Percentiles rank a stretch among this genome's conserved stretches.
These are phyloP conservation scores for Camelus dromedarius DNA, from an alignment of 2,113 vertebrate genomes.

Conservation along the genomic window DNA sequence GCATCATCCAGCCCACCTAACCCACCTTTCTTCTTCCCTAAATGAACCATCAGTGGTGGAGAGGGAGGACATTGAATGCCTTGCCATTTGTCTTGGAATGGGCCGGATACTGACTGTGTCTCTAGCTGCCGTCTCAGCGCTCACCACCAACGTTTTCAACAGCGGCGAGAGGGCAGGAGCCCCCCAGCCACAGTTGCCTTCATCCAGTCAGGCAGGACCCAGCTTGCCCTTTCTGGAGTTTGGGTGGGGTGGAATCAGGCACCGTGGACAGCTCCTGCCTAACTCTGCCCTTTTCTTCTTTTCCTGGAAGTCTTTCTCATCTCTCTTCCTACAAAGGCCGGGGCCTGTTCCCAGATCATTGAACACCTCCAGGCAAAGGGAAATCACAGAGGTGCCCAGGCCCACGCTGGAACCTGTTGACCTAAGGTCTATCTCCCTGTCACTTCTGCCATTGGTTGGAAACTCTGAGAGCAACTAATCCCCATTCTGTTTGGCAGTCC, in stretches of 20 bases:
- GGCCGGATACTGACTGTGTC: slow-evolving; percentile 94
- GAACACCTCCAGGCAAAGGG: neutral
- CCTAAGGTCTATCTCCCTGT: neutral
- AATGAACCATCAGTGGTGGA: slow-evolving; percentile 96
- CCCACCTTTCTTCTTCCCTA: slow-evolving; percentile 73
- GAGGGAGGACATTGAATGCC: slow-evolving; percentile 92
- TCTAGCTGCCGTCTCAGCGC: slow-evolving; percentile 96
- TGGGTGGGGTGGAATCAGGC: neutral
- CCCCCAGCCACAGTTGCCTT: fast-evolving
- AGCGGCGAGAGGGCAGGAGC: slow-evolving; percentile 88
- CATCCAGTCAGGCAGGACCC: neutral
- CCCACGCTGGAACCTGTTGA: neutral
- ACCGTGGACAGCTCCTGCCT: neutral
- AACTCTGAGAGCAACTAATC: neutral
- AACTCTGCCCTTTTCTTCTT: neutral
- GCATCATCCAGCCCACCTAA: neutral
- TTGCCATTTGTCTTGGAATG: slow-evolving; percentile 87
- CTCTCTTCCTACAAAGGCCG: neutral
- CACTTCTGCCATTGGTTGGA: neutral
- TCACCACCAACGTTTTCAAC: slow-evolving; percentile 98
- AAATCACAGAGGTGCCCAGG: neutral
- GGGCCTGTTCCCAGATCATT: neutral
- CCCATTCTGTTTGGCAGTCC: neutral
- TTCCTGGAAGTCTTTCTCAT: neutral
- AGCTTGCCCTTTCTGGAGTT: no score